Evolutionary conservation across 2,113 vertebrate species (phyloP), one percentile per base, ranked within the genome.

Genomic region (Penelope pileata): DNA sequence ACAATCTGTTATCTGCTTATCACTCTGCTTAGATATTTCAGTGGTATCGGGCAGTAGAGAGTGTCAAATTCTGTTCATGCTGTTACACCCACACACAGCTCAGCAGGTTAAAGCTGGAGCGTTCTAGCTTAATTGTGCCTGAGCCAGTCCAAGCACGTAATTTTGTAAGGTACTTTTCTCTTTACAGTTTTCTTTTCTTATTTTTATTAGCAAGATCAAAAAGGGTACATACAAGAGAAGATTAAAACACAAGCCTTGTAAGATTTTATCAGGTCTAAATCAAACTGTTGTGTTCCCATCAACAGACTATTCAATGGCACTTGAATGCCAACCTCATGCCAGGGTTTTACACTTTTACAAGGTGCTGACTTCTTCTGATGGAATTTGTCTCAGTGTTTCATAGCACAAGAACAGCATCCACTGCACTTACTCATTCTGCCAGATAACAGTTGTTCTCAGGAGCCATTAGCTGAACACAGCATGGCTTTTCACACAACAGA

Each of bases 1-100:
- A 97, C 95, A 97, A 96, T 97, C 91, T 96, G 96, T 96, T 97
- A 97, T 96, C 93, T 94, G 91, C 94, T 96, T 96, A 96, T 95
- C 96, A 94, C 79, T 97, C 94, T 86, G 83, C 91, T 86, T 86
- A 95, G 94, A 93, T 96, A 97, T 95, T 94, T 96, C 90, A 91
- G 88, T 91, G 93, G 88, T 91, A 96, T 96, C 83, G 90, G 96
- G 93, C 94, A 97, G 95, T 94, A 96, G 64, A 88, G 70, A 95
- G 93, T 96, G 95, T 97, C 95, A 95, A 91, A 96, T 97, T 97
- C 83, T 96, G 88, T 60, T 94, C 93, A 78, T 96, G 94, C 94
- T 94, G 96, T 95, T 93, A 95, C 91, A 88, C 93, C 93, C 93
- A 96, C 93, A 90, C 85, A 83, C 60, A 96, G 82, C 90, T 94